These are phyloP conservation scores for Protobothrops flavoviridis DNA, from an alignment of 2,113 vertebrate genomes.

Conservation along the genomic window DNA sequence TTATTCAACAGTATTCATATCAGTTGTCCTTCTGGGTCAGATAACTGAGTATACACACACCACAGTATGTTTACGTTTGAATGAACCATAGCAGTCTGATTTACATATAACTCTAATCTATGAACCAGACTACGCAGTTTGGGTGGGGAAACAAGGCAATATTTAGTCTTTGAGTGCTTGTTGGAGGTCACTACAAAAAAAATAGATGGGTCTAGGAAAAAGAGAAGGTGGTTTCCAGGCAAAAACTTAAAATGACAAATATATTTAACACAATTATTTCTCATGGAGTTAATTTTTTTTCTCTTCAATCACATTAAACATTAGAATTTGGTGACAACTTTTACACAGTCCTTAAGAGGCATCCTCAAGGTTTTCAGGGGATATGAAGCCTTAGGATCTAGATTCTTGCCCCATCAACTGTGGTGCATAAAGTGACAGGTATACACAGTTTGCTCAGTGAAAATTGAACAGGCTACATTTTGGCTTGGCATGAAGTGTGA, in stretches of 20 bases:
- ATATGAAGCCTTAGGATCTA: background rate
- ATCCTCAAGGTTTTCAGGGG: background rate
- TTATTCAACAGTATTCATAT: background rate
- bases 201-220: background rate
- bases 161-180: background rate
- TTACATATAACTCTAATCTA: background rate
- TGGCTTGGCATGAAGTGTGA: background rate
- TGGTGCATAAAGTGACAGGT: background rate
- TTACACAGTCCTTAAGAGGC: background rate
- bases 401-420: background rate
- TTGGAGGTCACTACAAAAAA: background rate
- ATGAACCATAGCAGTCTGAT: background rate
- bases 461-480: background rate
- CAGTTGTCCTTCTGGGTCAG: background rate
- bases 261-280: background rate
- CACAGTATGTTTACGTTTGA: background rate
- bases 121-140: background rate
- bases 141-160: background rate
- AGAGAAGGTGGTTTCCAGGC: background rate
- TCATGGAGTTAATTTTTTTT: background rate
- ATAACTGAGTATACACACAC: background rate
- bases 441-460: background rate
- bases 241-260: background rate
- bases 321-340: background rate
- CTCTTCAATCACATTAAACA: background rate